Evolutionary conservation across 1,140 invertebrate genomes (phyloP).

Genomic region (Drosophila orena): DNA sequence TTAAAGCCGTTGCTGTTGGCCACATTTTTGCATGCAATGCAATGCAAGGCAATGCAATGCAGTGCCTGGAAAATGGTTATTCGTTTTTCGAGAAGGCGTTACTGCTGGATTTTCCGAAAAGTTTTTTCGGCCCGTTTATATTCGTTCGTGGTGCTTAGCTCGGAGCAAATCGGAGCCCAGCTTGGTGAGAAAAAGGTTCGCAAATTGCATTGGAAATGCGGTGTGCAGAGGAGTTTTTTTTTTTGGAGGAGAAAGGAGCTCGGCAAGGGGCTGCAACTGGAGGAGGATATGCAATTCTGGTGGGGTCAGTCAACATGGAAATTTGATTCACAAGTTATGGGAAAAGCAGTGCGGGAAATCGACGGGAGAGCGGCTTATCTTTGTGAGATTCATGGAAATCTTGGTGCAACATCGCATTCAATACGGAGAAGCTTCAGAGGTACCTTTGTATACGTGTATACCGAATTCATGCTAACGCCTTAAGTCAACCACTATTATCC

Average conservation of each 20-base stretch:
- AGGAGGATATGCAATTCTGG: conserved; percentile 49
- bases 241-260: conserved; percentile 16
- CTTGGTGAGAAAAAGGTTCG: conserved; percentile 61
- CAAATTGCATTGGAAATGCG: conserved; percentile 63
- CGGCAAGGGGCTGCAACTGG: conserved; percentile 11
- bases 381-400: not conserved
- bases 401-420: not conserved
- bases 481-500: not conserved
- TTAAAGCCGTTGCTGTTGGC: conserved; percentile 54
- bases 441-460: too few species aligned
- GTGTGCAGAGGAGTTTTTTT: conserved; percentile 21
- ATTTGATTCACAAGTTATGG: conserved; percentile 55
- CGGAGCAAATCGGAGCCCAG: conserved; percentile 51
- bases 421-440: too few species aligned
- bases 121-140: conserved; percentile 28
- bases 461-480: too few species aligned
- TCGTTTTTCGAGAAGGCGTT: conserved; percentile 72
- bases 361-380: not conserved
- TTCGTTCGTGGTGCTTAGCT: conserved; percentile 54
- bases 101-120: conserved; percentile 65
- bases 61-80: conserved; percentile 66
- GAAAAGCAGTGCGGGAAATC: conserved; percentile 25
- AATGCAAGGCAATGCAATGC: conserved; percentile 71
- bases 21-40: conserved; percentile 78
- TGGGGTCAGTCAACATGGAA: conserved; percentile 52